Percentiles rank a stretch among this genome's conserved stretches.
Conservation (phyloP, 2,888 invertebrate species). For the Venustoraphidia nigricollis region DNA sequence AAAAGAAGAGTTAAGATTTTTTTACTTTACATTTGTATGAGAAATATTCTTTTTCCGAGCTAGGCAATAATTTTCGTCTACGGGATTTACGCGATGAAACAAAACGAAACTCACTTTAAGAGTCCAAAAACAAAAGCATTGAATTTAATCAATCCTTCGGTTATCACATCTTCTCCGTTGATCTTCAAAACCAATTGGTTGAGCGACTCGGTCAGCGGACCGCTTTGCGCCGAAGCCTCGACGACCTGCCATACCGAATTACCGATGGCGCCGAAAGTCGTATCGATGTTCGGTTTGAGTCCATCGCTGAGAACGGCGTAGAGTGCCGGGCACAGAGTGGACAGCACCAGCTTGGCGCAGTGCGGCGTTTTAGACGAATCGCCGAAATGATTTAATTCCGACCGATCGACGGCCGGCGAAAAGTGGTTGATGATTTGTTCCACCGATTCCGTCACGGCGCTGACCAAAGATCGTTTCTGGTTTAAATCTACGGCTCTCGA, state of each 20-base stretch:
- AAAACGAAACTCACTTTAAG: conserved; percentile 50
- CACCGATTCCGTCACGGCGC: conserved; percentile 57
- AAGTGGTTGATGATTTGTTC: conserved; percentile 60
- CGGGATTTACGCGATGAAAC: neutral
- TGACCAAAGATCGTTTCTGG: conserved; percentile 53
- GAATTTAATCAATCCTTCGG: conserved; percentile 73
- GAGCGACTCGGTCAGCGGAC: conserved; percentile 66
- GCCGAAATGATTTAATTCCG: conserved; percentile 40
- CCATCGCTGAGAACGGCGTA: conserved; percentile 76
- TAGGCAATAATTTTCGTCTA: conserved; percentile 2
- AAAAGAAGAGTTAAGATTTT: too few species aligned
- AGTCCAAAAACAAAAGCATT: conserved; percentile 79
- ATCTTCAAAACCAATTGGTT: conserved; percentile 71
- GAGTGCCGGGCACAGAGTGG: conserved; percentile 66
- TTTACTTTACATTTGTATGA: neutral
- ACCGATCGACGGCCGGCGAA: conserved; percentile 45
- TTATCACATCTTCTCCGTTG: conserved; percentile 67
- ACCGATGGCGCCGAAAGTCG: conserved; percentile 71
- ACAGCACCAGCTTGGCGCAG: conserved; percentile 58
- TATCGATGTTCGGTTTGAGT: conserved; percentile 62
- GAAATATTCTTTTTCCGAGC: conserved; percentile 2
- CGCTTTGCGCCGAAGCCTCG: conserved; percentile 76
- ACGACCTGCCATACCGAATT: conserved; percentile 85
- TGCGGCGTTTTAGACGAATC: conserved; percentile 44
- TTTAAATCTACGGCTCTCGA: conserved; percentile 33